Conservation (phyloP, 2,113 vertebrate genomes). For the Leptodactylus fuscus region DNA sequence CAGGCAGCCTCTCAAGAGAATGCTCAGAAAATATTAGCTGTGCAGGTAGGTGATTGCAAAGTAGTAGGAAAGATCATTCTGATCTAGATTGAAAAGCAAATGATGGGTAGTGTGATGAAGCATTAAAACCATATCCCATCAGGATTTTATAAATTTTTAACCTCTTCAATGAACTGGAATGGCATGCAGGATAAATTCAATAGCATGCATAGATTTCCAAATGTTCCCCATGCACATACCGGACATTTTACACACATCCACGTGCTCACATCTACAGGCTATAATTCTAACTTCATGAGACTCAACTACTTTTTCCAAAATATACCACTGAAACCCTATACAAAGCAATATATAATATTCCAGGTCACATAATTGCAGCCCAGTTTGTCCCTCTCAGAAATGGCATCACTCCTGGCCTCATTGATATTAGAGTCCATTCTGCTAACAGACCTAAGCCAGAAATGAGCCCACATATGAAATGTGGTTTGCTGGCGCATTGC, state of each 20-base stretch:
- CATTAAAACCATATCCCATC: conserved; percentile 83
- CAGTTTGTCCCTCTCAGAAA: too few species aligned
- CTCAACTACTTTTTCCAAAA: too few species aligned
- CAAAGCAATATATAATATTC: background rate
- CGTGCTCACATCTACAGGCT: background rate
- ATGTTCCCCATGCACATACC: background rate
- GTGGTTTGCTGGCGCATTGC: background rate
- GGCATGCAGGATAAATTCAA: conserved; percentile 80
- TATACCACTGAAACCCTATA: too few species aligned
- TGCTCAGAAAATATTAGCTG: conserved; percentile 92
- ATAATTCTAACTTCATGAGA: too few species aligned
- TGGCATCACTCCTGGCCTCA: background rate
- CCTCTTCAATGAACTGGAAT: conserved; percentile 84
- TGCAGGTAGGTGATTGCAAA: conserved; percentile 92
- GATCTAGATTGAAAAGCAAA: conserved; percentile 85
- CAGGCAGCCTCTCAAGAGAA: conserved; percentile 88
- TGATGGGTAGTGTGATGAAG: conserved; percentile 83
- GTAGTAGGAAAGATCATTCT: conserved; percentile 77
- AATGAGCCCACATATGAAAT: background rate
- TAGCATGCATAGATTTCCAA: conserved; percentile 42
- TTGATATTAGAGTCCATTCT: background rate
- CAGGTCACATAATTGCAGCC: too few species aligned
- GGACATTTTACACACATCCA: background rate
- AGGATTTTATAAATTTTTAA: conserved; percentile 85
- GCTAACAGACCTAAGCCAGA: background rate